Percentiles rank a stretch among this genome's conserved stretches.
Evolutionary conservation across 2,888 invertebrate genomes (phyloP).

Genomic region (Lasioglossum lativentre): DNA sequence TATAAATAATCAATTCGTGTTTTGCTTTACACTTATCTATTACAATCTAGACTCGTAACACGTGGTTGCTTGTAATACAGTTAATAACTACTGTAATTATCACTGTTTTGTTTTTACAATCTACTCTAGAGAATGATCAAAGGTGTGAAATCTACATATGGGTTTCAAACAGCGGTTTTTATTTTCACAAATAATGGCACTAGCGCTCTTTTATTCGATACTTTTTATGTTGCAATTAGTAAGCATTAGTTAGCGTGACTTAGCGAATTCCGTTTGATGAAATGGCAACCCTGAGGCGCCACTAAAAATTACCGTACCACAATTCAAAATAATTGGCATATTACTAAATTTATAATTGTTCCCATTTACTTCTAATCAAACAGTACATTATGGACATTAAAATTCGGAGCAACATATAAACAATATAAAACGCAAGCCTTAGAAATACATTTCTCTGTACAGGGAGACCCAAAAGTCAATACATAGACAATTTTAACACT

Average conservation of each 20-base stretch:
- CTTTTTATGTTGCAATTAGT: neutral
- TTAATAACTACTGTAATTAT: neutral
- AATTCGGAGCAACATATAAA: neutral
- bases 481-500: too few species aligned
- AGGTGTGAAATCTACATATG: too few species aligned
- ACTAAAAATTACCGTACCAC: neutral
- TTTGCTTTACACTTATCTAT: neutral
- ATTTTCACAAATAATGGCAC: too few species aligned
- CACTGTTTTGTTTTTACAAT: neutral
- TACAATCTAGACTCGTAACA: neutral
- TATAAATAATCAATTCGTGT: too few species aligned
- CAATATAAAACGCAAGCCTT: too few species aligned
- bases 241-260: neutral
- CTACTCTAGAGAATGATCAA: neutral
- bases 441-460: too few species aligned
- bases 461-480: too few species aligned
- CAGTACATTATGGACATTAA: neutral
- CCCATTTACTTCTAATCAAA: neutral
- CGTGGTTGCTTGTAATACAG: too few species aligned
- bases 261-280: neutral
- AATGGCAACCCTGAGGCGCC: too few species aligned
- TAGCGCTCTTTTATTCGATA: neutral
- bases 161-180: too few species aligned
- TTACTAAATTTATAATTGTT: neutral
- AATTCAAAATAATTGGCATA: neutral